Conservation (phyloP, 2,888 invertebrate species). For the Bombylius discolor region DNA sequence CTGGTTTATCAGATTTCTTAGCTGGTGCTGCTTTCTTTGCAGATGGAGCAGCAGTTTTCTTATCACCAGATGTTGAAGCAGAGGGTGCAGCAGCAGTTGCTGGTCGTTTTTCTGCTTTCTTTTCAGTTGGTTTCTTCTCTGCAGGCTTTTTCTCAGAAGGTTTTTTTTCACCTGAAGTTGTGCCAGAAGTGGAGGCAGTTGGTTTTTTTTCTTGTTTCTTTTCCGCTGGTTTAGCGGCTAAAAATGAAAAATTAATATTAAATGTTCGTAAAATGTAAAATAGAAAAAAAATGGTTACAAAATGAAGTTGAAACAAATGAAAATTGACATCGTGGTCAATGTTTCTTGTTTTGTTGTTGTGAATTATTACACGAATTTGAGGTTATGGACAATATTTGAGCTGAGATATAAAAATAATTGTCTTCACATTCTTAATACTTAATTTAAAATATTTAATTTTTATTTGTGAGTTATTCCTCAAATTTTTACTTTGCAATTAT, state of each 20-base stretch:
- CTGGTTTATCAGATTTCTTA: slow-evolving; percentile 11
- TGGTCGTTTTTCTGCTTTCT: slow-evolving; percentile 30
- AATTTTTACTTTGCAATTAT: neutral
- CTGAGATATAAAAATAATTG: too few relatives aligned
- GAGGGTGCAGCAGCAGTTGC: slow-evolving; percentile 22
- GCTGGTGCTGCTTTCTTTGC: slow-evolving; percentile 19
- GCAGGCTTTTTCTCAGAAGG: slow-evolving; percentile 23
- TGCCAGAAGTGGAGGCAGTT: slow-evolving; percentile 32
- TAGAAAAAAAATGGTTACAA: slow-evolving; percentile 1
- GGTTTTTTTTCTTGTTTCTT: slow-evolving; percentile 43
- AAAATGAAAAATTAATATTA: neutral
- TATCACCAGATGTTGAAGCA: slow-evolving; percentile 3
- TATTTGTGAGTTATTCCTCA: neutral
- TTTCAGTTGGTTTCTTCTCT: slow-evolving; percentile 19
- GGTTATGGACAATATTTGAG: too few relatives aligned
- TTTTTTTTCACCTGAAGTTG: slow-evolving; percentile 36
- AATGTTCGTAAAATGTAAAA: neutral
- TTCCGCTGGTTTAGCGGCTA: slow-evolving; percentile 41
- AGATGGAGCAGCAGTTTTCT: slow-evolving; percentile 20
- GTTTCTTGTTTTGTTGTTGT: too few relatives aligned
- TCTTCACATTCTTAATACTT: too few relatives aligned
- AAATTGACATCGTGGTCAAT: slow-evolving; percentile 21
- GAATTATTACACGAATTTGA: too few relatives aligned
- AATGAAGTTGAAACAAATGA: neutral
- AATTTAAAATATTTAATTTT: neutral